phyloP scores from a whole-genome alignment of 2,888 invertebrate species.

The Aquatica leii region DNA sequence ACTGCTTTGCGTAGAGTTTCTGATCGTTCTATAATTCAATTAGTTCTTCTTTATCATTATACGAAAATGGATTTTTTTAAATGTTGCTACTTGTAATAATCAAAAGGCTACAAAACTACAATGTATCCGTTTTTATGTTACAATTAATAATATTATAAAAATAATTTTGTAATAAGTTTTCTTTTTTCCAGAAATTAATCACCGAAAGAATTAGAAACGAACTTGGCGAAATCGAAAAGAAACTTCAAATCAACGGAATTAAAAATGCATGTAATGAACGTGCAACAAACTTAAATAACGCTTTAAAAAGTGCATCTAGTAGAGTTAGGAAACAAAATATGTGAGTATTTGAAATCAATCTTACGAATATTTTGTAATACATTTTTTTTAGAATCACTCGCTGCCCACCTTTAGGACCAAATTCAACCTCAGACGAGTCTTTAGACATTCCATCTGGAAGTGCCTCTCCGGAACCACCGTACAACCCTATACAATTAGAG shows the following conservation, averaged over 20 bases:
- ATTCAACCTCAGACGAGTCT: conserved; percentile 56
- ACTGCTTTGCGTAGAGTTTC: too few relatives aligned
- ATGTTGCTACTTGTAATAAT: too few relatives aligned
- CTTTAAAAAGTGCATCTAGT: conserved; percentile 54
- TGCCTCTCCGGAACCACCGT: conserved; percentile 51
- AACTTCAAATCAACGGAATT: conserved; percentile 49
- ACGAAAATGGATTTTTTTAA: too few relatives aligned
- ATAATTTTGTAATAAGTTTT: too few relatives aligned
- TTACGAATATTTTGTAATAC: too few relatives aligned
- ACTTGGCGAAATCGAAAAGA: conserved; percentile 53
- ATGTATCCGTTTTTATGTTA: too few relatives aligned
- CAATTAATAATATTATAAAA: too few relatives aligned
- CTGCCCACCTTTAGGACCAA: conserved; percentile 25
- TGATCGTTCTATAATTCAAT: too few relatives aligned
- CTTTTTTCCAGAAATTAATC: conserved; percentile 52
- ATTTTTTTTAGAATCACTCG: conserved; percentile 27
- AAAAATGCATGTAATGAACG: conserved; percentile 56
- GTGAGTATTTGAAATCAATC: too few relatives aligned
- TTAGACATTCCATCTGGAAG: conserved; percentile 49
- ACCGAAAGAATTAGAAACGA: conserved; percentile 56
- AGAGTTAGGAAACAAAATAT: conserved; percentile 59
- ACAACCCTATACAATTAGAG: conserved; percentile 53
- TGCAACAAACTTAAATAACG: conserved; percentile 53
- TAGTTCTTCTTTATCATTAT: too few relatives aligned
- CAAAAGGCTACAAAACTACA: too few relatives aligned